Percentiles rank a stretch among this genome's conserved stretches.
phyloP scores from a whole-genome alignment of 1,140 invertebrate species.

The Rhopalosiphum padi region DNA sequence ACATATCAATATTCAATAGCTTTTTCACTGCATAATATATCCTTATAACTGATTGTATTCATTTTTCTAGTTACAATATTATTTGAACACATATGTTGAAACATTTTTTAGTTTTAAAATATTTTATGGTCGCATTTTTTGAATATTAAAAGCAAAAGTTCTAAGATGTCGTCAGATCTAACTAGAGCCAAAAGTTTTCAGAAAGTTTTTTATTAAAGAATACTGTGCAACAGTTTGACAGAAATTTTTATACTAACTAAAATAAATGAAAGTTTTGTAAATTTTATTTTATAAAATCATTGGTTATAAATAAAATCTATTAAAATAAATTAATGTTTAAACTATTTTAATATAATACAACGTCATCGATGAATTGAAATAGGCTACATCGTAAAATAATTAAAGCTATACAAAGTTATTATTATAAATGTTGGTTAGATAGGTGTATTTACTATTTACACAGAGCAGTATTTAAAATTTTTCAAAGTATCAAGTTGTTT shows the following conservation, averaged over 20 bases:
- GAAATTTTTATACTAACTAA: background rate
- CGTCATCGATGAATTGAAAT: background rate
- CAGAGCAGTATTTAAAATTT: no score
- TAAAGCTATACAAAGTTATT: background rate
- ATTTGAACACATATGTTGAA: background rate
- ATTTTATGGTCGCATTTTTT: background rate
- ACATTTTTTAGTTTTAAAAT: background rate
- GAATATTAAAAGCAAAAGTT: conserved; percentile 13
- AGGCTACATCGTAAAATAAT: background rate
- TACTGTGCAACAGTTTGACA: conserved; percentile 7
- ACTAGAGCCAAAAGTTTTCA: conserved; percentile 11
- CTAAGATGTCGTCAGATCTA: background rate
- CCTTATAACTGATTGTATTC: background rate
- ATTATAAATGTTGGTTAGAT: background rate
- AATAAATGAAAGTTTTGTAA: background rate
- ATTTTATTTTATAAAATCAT: background rate
- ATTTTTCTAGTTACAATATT: background rate
- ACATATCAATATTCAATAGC: background rate
- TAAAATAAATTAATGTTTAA: background rate
- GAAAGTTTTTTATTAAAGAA: conserved; percentile 12
- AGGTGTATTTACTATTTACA: no score
- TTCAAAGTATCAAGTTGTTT: no score
- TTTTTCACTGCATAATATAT: background rate
- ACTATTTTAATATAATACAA: background rate
- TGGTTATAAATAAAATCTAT: background rate